Percentiles rank a stretch among this genome's conserved stretches.
phyloP scores from a whole-genome alignment of 35 echinoderm and acorn worm species.

The Stichopus chloronotus region DNA sequence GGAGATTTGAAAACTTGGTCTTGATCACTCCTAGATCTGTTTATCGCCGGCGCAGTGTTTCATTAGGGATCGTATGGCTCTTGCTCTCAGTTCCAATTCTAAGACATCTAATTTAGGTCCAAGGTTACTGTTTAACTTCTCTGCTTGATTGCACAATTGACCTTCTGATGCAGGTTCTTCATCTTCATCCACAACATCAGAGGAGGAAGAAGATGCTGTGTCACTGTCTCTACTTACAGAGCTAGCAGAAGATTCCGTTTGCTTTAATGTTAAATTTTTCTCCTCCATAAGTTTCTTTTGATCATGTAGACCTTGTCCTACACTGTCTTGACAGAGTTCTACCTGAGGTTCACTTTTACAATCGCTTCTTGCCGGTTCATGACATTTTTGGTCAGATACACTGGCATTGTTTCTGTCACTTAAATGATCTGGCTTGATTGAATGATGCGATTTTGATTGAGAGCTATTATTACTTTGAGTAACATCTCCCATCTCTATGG shows the following conservation, averaged over 20 bases:
- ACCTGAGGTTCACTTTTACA: too few species aligned
- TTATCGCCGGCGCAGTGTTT: conserved; percentile 65
- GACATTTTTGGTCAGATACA: too few species aligned
- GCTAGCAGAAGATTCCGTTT: too few species aligned
- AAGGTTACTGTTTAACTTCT: neutral
- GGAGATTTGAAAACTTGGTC: neutral
- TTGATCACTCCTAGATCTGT: neutral
- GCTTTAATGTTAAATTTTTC: neutral
- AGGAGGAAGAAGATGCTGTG: neutral
- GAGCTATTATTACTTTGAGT: too few species aligned
- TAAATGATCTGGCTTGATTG: too few species aligned
- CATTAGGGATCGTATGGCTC: conserved; percentile 87
- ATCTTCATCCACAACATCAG: neutral
- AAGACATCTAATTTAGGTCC: conserved; percentile 74
- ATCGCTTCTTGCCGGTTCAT: too few species aligned
- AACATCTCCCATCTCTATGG: too few species aligned
- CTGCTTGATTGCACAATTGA: neutral
- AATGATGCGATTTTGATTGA: too few species aligned
- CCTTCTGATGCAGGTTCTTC: neutral
- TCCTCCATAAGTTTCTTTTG: neutral
- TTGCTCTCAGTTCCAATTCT: conserved; percentile 77
- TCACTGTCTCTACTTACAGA: neutral
- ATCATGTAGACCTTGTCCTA: neutral
- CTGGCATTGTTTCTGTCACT: too few species aligned
- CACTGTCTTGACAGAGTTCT: neutral